Base-by-base conservation (phyloP, 2,113 vertebrate genomes). In the Myiozetetes cayanensis region DNA sequence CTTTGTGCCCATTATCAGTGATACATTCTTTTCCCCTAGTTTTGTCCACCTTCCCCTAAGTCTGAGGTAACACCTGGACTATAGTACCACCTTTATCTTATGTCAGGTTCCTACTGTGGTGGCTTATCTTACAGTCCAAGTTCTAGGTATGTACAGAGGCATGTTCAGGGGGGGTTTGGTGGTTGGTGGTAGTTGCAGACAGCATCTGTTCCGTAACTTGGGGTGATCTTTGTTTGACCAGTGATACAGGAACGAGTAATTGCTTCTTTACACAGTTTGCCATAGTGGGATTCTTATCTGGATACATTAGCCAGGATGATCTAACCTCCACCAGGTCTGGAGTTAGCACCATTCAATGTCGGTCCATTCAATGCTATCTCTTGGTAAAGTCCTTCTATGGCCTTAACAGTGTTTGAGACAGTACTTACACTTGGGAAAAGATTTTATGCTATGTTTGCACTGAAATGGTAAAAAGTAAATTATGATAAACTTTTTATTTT, bases 261-360 rank as follows among this genome's bases (percentile, higher is more conserved):
- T 67, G 39, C 4, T 17, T 82, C 27, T 61, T 74, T 25, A 14
- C 5, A 39, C 0, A 0, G 19, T 37, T 66, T 74, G 27, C 44
- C 15, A 67, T 15, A 52, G 28, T 13, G 14, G 7, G 24, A 27
- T 55, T 68, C 75, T 28, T 62, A 25, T 47, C n/a, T 53, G 30
- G 30, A 35, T 47, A 3, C 0, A 0, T 22, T 35, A 41, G 3
- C 9, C 21, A 62, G n/a, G 9, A 35, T 27, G 9, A 31, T 11
- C 30, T 47, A 55, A 25, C 6, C 5, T 70, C 25, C 53, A 4
- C 25, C 21, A 43, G 4, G 17, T 10, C 71, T 43, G n/a, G 21
- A 55, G 41, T 62, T 41, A 35, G 24, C 47, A 62, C 4, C n/a
- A 55, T 62, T 17, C 12, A n/a, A n/a, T 31, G 7, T 47, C 5